These are phyloP conservation scores for Apantesis nais DNA, from an alignment of 2,888 invertebrate genomes.

Conservation along the genomic window DNA sequence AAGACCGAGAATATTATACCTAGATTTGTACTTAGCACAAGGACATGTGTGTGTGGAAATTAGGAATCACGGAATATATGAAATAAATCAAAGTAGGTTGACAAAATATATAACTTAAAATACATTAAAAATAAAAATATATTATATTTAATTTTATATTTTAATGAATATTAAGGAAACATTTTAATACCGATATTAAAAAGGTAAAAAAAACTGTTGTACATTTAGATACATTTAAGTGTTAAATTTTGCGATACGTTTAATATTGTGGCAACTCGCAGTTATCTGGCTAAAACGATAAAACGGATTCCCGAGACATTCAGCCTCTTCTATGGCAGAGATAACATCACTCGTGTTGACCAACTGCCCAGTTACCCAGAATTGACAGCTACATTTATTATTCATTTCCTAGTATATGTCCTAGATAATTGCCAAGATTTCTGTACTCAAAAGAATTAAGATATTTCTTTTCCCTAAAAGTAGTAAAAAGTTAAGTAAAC, in stretches of 20 bases:
- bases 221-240: background rate
- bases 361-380: constrained; percentile 55
- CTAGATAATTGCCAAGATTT: constrained; percentile 9
- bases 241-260: background rate
- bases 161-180: background rate
- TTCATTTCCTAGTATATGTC: constrained; percentile 34
- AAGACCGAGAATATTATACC: constrained; percentile 6
- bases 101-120: background rate
- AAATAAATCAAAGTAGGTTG: background rate
- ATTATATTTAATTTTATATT: too few species aligned
- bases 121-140: background rate
- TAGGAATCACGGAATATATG: background rate
- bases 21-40: background rate
- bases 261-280: constrained; percentile 45
- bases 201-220: background rate
- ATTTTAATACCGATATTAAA: background rate
- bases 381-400: constrained; percentile 53
- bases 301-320: constrained; percentile 28
- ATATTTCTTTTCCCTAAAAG: background rate
- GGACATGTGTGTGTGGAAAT: too few species aligned
- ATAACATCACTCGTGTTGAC: constrained; percentile 54
- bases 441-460: constrained; percentile 21
- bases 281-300: constrained; percentile 42
- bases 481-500: background rate
- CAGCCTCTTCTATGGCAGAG: constrained; percentile 41